These are phyloP conservation scores for Pomacea maculata DNA, from an alignment of 1,140 invertebrate species.

Conservation along the genomic window DNA sequence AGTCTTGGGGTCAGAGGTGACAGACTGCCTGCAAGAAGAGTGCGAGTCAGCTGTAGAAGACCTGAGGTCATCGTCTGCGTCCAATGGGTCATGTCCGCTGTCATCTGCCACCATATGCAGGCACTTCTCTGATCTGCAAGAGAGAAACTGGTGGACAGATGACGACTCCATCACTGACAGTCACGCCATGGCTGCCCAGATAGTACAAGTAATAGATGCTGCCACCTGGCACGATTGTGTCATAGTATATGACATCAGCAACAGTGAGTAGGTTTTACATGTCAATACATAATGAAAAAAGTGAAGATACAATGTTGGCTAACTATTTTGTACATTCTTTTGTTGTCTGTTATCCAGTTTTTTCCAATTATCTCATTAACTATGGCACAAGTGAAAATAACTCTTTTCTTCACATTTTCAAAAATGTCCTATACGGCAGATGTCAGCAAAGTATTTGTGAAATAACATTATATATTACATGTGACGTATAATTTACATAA, in stretches of 20 bases:
- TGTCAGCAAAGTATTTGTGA: neutral
- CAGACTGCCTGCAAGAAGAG: no score
- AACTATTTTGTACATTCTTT: neutral
- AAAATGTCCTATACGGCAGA: neutral
- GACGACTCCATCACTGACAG: no score
- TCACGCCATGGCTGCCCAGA: neutral
- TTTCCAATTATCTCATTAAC: neutral
- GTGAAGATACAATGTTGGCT: no score
- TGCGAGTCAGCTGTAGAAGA: no score
- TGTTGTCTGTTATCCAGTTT: neutral
- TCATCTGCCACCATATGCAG: no score
- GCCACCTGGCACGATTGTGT: slow-evolving; percentile 9
- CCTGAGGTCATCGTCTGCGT: no score
- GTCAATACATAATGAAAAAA: neutral
- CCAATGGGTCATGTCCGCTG: no score
- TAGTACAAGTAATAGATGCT: slow-evolving; percentile 4
- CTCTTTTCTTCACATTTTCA: neutral
- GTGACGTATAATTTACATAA: neutral
- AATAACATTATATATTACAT: neutral
- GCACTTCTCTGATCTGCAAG: no score
- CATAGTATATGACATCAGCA: slow-evolving; percentile 12
- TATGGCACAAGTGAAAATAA: slow-evolving; percentile 1
- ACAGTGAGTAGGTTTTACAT: neutral
- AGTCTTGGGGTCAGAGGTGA: no score
- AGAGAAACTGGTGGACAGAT: no score